A percentile compares a stretch with the other conserved stretches of the same genome.
Evolutionary conservation across 2,888 invertebrate species (phyloP).

Genomic region (Leptodirus hochenwartii): DNA sequence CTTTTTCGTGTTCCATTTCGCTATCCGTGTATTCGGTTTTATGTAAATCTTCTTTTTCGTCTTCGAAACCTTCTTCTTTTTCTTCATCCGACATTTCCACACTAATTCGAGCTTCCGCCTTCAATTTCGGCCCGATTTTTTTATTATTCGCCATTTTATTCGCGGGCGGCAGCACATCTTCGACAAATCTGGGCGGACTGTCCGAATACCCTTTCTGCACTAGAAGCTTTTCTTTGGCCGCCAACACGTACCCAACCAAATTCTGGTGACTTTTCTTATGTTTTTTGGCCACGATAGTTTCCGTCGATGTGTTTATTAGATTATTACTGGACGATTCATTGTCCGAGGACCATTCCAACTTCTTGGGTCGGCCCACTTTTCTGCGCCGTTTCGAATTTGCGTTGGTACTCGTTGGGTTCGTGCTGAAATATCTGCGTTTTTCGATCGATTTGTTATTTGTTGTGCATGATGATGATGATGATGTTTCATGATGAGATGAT

Average conservation of each 20-base stretch:
- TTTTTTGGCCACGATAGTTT: slow-evolving; percentile 70
- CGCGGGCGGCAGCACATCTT: slow-evolving; percentile 20
- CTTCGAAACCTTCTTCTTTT: slow-evolving; percentile 31
- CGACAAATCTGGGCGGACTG: slow-evolving; percentile 31
- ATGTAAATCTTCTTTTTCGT: slow-evolving; percentile 28
- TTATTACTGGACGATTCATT: too few species aligned
- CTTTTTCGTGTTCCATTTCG: slow-evolving; percentile 11
- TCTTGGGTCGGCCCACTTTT: slow-evolving; percentile 66
- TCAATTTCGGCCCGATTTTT: slow-evolving; percentile 53
- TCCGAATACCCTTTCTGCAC: slow-evolving; percentile 29
- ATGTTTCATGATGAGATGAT: slow-evolving; percentile 21
- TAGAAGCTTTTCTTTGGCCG: slow-evolving; percentile 40
- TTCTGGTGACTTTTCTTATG: slow-evolving; percentile 44
- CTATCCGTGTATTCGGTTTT: too few species aligned
- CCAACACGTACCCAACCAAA: slow-evolving; percentile 43
- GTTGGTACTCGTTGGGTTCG: background rate
- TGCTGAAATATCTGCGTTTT: too few species aligned
- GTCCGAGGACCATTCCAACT: slow-evolving; percentile 35
- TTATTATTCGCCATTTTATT: slow-evolving; percentile 14
- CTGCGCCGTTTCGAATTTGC: slow-evolving; percentile 19
- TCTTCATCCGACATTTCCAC: slow-evolving; percentile 34
- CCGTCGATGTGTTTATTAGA: slow-evolving; percentile 49
- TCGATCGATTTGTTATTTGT: slow-evolving; percentile 8
- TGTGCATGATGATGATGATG: slow-evolving; percentile 7
- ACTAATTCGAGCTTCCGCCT: slow-evolving; percentile 51